phyloP scores from a whole-genome alignment of 2,797 vertebrate genomes.

The Triplophysa yarkandensis region DNA sequence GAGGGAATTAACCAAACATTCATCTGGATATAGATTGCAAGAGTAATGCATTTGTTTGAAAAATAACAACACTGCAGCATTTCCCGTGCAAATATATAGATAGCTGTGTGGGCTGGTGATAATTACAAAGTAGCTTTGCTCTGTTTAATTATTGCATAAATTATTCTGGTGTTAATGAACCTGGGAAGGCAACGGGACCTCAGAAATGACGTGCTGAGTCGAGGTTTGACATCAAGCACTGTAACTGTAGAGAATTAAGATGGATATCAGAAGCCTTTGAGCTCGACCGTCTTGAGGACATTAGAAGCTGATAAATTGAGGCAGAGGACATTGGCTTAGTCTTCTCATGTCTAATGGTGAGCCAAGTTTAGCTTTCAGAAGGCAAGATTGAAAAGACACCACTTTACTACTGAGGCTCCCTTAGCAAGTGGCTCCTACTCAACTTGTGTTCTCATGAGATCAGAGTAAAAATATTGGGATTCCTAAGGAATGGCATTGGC shows the following conservation, averaged over 20 bases:
- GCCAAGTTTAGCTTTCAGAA: slow-evolving; percentile 36
- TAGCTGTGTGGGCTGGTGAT: slow-evolving; percentile 28
- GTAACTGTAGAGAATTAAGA: slow-evolving; percentile 51
- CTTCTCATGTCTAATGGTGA: slow-evolving; percentile 29
- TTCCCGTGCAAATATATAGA: slow-evolving; percentile 39
- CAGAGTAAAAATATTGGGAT: too few relatives aligned
- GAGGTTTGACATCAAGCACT: slow-evolving; percentile 38
- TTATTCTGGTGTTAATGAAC: slow-evolving; percentile 53
- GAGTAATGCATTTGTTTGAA: slow-evolving; percentile 37
- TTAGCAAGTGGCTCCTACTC: slow-evolving; percentile 39
- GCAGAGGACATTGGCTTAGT: slow-evolving; percentile 45
- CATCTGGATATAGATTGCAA: slow-evolving; percentile 19
- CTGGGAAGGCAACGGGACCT: slow-evolving; percentile 9
- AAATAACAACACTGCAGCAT: slow-evolving; percentile 10
- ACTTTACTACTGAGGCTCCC: slow-evolving; percentile 53
- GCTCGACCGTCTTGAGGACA: slow-evolving; percentile 17
- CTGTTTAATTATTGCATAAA: slow-evolving; percentile 50
- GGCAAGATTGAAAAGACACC: slow-evolving; percentile 30
- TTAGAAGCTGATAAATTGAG: not conserved
- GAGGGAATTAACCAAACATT: slow-evolving; percentile 43
- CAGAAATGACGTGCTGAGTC: slow-evolving; percentile 1
- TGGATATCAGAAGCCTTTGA: slow-evolving; percentile 40
- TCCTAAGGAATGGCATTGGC: slow-evolving; percentile 7
- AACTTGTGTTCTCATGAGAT: slow-evolving; percentile 21
- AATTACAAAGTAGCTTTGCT: slow-evolving; percentile 38